Conservation (phyloP, 1,140 invertebrate species). For the Bombus terrestris region DNA sequence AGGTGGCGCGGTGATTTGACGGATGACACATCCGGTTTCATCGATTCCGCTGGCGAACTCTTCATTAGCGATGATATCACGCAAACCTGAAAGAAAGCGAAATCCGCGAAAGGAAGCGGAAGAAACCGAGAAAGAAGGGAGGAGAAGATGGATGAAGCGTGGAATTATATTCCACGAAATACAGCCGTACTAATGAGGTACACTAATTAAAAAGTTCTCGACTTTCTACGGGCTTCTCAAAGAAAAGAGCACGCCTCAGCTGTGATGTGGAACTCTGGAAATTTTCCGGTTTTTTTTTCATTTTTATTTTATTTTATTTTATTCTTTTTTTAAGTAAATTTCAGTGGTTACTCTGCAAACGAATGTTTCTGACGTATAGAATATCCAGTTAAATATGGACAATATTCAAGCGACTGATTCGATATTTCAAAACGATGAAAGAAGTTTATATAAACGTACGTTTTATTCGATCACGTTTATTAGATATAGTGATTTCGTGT, state of each 20-base stretch:
- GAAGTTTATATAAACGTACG: too few species aligned
- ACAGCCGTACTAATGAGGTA: slow-evolving; percentile 49
- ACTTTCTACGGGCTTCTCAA: slow-evolving; percentile 40
- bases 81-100: neutral
- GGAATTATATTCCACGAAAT: slow-evolving; percentile 46
- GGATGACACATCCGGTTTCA: neutral
- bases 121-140: neutral
- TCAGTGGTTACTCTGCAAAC: too few species aligned
- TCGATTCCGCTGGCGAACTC: neutral
- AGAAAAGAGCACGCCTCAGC: slow-evolving; percentile 20
- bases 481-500: too few species aligned
- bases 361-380: too few species aligned
- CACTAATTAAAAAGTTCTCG: slow-evolving; percentile 54
- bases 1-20: neutral
- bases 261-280: neutral
- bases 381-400: too few species aligned
- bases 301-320: neutral
- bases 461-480: too few species aligned
- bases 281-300: neutral
- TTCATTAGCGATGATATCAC: neutral
- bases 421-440: too few species aligned
- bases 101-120: neutral
- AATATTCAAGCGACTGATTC: too few species aligned
- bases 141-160: neutral
- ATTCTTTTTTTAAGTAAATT: neutral